Evolutionary conservation across 2,797 vertebrate species (phyloP).

Genomic region (Psittacula echo): DNA sequence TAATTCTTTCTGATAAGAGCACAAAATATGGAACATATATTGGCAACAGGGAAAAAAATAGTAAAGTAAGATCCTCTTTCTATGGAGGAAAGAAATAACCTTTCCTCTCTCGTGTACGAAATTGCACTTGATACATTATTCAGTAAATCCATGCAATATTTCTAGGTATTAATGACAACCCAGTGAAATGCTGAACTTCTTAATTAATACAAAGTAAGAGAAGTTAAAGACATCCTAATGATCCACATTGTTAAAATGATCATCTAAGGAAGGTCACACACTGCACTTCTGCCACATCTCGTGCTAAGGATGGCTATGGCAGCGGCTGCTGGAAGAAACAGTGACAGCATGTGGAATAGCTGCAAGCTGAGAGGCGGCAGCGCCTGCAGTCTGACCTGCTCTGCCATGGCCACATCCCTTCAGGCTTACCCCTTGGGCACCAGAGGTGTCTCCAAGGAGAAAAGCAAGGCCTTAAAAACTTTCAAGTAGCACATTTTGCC

Average conservation of each 20-base stretch:
- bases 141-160: neutral
- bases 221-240: neutral
- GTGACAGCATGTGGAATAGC: fast-evolving
- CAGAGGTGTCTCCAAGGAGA: neutral
- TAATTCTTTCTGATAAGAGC: neutral
- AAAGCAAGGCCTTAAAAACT: neutral
- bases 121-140: neutral
- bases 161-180: neutral
- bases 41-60: neutral
- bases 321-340: fast-evolving
- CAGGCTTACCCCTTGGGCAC: neutral
- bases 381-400: fast-evolving
- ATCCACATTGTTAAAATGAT: neutral
- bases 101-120: neutral
- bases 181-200: neutral
- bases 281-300: fast-evolving
- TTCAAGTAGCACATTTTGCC: neutral
- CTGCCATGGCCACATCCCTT: neutral
- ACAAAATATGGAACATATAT: neutral
- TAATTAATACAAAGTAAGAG: neutral
- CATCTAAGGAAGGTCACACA: neutral
- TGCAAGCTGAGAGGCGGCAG: neutral
- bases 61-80: neutral
- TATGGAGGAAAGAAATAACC: neutral
- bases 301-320: fast-evolving